Conservation (phyloP, 2,113 vertebrate species). For the Meles meles region DNA sequence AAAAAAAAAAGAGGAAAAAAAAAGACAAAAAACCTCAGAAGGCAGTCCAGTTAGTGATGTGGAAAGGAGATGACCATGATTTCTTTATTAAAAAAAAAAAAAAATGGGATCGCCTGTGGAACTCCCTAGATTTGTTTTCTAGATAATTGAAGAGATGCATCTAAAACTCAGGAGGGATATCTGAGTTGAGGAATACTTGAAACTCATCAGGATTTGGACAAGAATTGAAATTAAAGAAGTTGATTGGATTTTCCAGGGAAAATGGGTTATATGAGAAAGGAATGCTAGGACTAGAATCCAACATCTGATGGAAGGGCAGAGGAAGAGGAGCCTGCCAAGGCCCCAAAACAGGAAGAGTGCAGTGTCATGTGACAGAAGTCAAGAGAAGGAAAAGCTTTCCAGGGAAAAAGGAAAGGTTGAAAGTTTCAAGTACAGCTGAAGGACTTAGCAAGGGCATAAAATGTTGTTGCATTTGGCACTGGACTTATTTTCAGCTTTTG, state of each 20-base stretch:
- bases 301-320: neutral
- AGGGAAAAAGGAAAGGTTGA: neutral
- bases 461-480: neutral
- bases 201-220: neutral
- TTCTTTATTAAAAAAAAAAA: neutral
- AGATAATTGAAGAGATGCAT: neutral
- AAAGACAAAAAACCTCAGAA: neutral
- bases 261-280: neutral
- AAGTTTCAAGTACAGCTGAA: neutral
- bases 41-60: fast-evolving
- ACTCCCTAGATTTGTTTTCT: neutral
- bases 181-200: neutral
- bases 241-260: neutral
- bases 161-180: neutral
- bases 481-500: neutral
- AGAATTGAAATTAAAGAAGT: neutral
- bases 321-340: neutral
- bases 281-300: neutral
- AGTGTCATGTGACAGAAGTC: neutral
- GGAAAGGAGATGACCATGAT: neutral
- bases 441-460: neutral
- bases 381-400: neutral
- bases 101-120: neutral
- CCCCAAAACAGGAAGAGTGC: neutral
- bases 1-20: neutral